Evolutionary conservation across 2,888 invertebrate genomes (phyloP), one percentile per base, ranked within the genome.

Genomic region (Lysandra bellargus): DNA sequence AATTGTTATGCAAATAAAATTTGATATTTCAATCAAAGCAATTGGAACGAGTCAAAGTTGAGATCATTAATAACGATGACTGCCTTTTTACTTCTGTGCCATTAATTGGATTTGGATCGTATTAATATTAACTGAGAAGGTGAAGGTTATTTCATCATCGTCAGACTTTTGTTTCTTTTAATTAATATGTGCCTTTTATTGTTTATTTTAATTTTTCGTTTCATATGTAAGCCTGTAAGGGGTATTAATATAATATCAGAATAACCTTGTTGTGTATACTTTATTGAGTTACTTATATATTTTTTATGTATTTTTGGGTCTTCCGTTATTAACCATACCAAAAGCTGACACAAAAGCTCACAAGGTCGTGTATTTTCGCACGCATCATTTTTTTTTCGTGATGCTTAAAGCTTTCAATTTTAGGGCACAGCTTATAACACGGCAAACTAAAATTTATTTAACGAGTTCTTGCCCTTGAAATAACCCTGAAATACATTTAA

Each of bases 11-110:
- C 33, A 37, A 69, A 69, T 69, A 64, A 64, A 64, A 64, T 17
- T 69, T 69, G 33, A 69, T 33, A 23, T 30, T 64, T 30, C 30
- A 64, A 64, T 64, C 64, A 37, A 69, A 69, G 69, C 69, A 33
- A 69, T 69, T 69, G 9, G 4, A 12, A 69, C 9, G 64, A 64
- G 64, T 69, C 69, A 69, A 37, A 69, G 33, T 69, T 69, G 33
- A 37, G 69, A 69, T 69, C 33, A 37, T 33, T 69, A 69, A 69
- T 69, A 69, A 37, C 37, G 69, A 33, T 23, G 33, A 33, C 69
- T 69, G 33, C 33, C 14, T 17, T 69, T 69, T 69, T 17, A 17
- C 33, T 69, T 69, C 17, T 69, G 64, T 30, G 64, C 1, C 23
- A 64, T 64, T 30, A 64, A 30, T 64, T 23, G 64, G 23, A 64